phyloP scores from a whole-genome alignment of 2,113 vertebrate species.

The Elaphurus davidianus region DNA sequence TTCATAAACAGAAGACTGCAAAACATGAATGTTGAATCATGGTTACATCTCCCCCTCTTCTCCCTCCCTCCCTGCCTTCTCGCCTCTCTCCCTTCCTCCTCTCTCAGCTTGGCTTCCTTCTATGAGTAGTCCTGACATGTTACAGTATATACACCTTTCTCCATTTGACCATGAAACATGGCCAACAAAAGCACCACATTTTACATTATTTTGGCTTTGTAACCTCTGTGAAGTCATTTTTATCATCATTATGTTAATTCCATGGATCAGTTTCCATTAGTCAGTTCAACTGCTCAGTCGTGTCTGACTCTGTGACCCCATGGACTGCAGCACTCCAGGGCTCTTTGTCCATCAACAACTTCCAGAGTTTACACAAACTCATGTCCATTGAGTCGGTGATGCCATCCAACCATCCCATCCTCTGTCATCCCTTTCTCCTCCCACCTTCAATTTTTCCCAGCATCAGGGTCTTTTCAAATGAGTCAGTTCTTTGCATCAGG shows the following conservation, averaged over 20 bases:
- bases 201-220: neutral
- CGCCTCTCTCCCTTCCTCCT: accelerated
- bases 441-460: neutral
- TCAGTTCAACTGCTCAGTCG: neutral
- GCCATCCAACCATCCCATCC: neutral
- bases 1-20: neutral
- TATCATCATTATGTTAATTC: neutral
- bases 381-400: neutral
- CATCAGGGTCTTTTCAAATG: neutral
- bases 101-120: neutral
- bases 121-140: neutral
- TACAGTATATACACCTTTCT: neutral
- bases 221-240: neutral
- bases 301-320: accelerated
- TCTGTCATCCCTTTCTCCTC: neutral
- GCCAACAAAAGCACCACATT: neutral
- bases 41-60: neutral
- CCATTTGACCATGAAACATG: neutral
- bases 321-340: accelerated
- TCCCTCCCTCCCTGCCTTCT: neutral
- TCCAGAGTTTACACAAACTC: neutral
- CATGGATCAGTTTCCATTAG: neutral
- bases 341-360: neutral
- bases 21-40: neutral
- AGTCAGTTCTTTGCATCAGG: neutral